Percentiles rank a stretch among this genome's conserved stretches.
phyloP scores from a whole-genome alignment of 1,140 invertebrate species.

The Zophobas atratus region DNA sequence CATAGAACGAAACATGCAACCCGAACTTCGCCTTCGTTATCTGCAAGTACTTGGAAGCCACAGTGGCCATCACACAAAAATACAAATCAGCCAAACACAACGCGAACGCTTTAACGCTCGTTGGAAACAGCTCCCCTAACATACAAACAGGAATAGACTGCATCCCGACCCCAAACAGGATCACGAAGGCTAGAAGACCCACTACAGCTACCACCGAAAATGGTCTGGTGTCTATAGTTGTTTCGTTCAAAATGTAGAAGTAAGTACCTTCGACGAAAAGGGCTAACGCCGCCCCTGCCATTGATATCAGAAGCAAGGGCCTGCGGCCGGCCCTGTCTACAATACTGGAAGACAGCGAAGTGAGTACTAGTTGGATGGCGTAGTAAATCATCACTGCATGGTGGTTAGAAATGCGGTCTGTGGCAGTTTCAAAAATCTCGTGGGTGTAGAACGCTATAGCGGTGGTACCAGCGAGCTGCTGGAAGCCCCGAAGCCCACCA shows the following conservation, averaged over 20 bases:
- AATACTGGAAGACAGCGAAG: constrained; percentile 75
- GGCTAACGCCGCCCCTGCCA: constrained; percentile 70
- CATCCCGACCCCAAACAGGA: constrained; percentile 79
- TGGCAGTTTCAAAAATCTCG: constrained; percentile 77
- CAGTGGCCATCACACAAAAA: constrained; percentile 81
- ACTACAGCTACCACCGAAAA: constrained; percentile 72
- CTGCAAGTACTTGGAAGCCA: constrained; percentile 82
- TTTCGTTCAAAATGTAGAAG: constrained; percentile 72
- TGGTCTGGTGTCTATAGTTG: constrained; percentile 53
- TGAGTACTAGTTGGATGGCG: constrained; percentile 77
- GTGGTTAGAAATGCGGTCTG: constrained; percentile 66
- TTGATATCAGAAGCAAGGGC: too few relatives aligned
- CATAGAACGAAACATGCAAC: constrained; percentile 81
- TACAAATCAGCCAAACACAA: constrained; percentile 79
- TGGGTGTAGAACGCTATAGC: constrained; percentile 83
- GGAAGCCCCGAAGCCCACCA: constrained; percentile 78
- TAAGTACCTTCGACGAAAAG: constrained; percentile 75
- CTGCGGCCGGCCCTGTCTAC: constrained; percentile 82
- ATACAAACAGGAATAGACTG: constrained; percentile 81
- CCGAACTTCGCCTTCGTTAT: constrained; percentile 74
- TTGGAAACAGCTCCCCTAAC: too few relatives aligned
- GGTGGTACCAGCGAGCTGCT: constrained; percentile 84
- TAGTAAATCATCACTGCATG: constrained; percentile 74
- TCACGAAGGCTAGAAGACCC: constrained; percentile 79
- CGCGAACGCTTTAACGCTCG: too few relatives aligned